Base-by-base conservation (phyloP, 2,113 vertebrate species). In the Chitala chitala region DNA sequence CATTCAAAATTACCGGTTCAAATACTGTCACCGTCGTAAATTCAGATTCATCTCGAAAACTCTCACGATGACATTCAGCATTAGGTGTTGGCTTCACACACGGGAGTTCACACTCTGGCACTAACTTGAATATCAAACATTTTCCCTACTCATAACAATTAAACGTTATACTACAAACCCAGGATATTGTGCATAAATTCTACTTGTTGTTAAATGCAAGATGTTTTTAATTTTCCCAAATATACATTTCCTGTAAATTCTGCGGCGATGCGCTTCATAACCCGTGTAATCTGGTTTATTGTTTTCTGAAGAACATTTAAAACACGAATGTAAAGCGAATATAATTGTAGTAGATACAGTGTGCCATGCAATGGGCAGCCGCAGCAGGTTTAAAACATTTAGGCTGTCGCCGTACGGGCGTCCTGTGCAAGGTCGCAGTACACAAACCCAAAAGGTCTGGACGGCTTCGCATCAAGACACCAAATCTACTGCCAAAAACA, bases 401-500 rank as follows among this genome's bases (percentile, higher is more conserved):
- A 20, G 33, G 15, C n/a, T 20, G 5, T 15, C 59, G 33, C 15
- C 31, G n/a, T 5, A 38, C n/a, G 59, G 56, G n/a, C n/a, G 5
- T 4, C 33, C 17, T 5, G 44, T 6, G 12, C 75, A 58, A 82
- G 79, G 81, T 81, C 81, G 84, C n/a, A n/a, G 69, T n/a, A 69
- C 74, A 73, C 79, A 36, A 46, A 69, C 22, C 8, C 26, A 24
- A 24, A 24, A 58, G 56, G 56, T 33, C 56, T 59, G 59, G 3
- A 7, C 36, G 36, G 17, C 17, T n/a, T 20, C 10, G 4, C 12
- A 63, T 4, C 59, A 20, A 38, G 17, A 63, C 85, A 77, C 78
- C 86, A 84, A n/a, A 90, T 90, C 83, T 77, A 54, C 61, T 80
- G 78, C 76, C n/a, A 85, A 76, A 82, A 84, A 89, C 88, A 88